Evolutionary conservation across 2,113 vertebrate species (phyloP), one percentile per base, ranked within the genome.

Genomic region (Eulemur macaco): DNA sequence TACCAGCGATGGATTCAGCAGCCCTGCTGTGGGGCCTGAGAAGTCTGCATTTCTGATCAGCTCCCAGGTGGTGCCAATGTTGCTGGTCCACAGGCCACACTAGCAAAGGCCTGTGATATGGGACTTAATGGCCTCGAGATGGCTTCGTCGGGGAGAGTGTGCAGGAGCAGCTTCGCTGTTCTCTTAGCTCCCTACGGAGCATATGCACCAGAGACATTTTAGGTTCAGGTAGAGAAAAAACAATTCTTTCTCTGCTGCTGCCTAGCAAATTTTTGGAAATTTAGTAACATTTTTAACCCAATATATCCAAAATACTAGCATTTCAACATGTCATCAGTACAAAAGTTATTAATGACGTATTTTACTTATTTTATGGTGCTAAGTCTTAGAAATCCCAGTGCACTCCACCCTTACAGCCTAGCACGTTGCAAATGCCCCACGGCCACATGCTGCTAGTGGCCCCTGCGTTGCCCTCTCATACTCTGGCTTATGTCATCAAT

Each of bases 61-160:
- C 21, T 4, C 29, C n/a, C 37, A 60, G 42, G 31, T 81, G 83
- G 85, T 3, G 12, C 52, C 9, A 0, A 12, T 8, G 9, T 1
- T 37, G 31, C 58, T 1, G 3, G n/a, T 9, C 52, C 50, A 34
- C 2, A 18, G 50, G 66, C 66, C 37, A 12, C 13, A 8, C 21
- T 45, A 76, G 42, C 47, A 56, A 34, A 11, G 23, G 27, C 37
- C 37, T 31, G 12, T 0, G 0, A 31, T 0, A 11, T 10, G 64
- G 31, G 54, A n/a, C 12, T 29, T 54, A 15, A 37, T 14, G 37
- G 50, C 37, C 56, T 47, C 27, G 11, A 11, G 13, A 31, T 42
- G 77, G 20, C 63, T 86, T 39, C 73, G 34, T 21, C 23, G 1
- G 21, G 2, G 4, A 39, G 47, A 37, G 54, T 27, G 39, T 63